These are phyloP conservation scores for Pipa parva DNA, from an alignment of 2,113 vertebrate genomes.

Conservation along the genomic window DNA sequence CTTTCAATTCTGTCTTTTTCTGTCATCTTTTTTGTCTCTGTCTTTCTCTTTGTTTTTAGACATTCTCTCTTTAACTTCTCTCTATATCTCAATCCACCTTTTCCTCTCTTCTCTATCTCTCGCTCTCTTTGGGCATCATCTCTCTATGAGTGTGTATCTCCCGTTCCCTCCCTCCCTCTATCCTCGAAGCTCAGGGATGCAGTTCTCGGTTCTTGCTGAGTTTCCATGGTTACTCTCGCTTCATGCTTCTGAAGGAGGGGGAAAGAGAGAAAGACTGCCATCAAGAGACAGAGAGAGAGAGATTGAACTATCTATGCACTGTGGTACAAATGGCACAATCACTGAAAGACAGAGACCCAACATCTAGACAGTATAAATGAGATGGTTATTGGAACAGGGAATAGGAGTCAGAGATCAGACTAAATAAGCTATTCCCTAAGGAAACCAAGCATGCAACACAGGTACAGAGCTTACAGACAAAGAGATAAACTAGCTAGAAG, in stretches of 20 bases:
- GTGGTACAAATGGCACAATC: background rate
- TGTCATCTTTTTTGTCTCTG: background rate
- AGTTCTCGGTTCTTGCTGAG: constrained; percentile 33
- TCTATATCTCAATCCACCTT: constrained; percentile 1
- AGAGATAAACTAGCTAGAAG: background rate
- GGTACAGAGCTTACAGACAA: background rate
- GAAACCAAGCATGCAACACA: background rate
- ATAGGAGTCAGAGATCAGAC: background rate
- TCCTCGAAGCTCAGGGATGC: constrained; percentile 32
- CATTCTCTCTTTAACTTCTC: constrained; percentile 14
- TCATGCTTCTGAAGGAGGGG: constrained; percentile 32
- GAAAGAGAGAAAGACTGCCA: constrained; percentile 28
- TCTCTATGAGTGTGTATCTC: background rate
- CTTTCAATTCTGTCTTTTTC: background rate
- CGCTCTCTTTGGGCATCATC: constrained; percentile 51
- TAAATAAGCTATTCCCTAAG: background rate
- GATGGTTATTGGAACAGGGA: background rate
- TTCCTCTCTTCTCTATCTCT: background rate
- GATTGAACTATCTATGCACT: constrained; percentile 1
- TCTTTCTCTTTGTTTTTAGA: background rate
- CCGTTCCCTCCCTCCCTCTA: constrained; percentile 21
- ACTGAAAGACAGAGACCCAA: background rate
- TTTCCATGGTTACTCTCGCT: constrained; percentile 33
- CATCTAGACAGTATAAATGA: background rate
- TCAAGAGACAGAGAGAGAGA: constrained; percentile 29